Base-by-base conservation (phyloP, 2,797 vertebrate genomes). In the Sciurus vulgaris region DNA sequence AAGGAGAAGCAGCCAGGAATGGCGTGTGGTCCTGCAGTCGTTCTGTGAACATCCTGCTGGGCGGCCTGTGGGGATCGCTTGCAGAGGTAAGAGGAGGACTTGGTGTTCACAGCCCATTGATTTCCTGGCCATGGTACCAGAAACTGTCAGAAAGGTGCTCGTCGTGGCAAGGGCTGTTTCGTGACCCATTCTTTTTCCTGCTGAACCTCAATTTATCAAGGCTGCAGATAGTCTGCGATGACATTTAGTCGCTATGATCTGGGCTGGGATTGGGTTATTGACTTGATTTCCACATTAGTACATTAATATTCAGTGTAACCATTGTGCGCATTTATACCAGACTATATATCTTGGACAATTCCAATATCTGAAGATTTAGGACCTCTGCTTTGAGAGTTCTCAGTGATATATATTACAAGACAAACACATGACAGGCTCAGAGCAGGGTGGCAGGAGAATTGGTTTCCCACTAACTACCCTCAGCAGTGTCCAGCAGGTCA, bases 21-120 rank as follows among this genome's bases (percentile, higher is more conserved):
- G n/a, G 2, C 28, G 5, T n/a, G 20, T 17, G 0, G 7, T 88
- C 28, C 24, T 35, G 9, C 1, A 38, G n/a, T 63, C 18, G 63
- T 81, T 95, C 44, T 5, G 11, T 35, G 95, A 89, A 61, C 8
- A 4, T 87, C 24, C 49, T 90, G 24, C 24, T 91, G 59, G 12
- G 17, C 0, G 0, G 61, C 35, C 54, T 44, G 0, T 5, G 15
- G 47, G 84, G 67, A 94, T 85, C 38, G 4, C 33, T 79, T 94
- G 17, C 30, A 90, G 44, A 38, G 26, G 1, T 35, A 56, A 95
- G 33, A 85, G 44, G 33, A 90, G 38, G 56, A 93, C 76, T 93
- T 35, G 79, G 4, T 20, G n/a, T 74, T 88, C 97, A 95, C 38
- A 65, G 69, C 10, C 24, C 77, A 92, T 77, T 89, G 86, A 87